phyloP scores from a whole-genome alignment of 1,140 invertebrate species.

The Cherax destructor region DNA sequence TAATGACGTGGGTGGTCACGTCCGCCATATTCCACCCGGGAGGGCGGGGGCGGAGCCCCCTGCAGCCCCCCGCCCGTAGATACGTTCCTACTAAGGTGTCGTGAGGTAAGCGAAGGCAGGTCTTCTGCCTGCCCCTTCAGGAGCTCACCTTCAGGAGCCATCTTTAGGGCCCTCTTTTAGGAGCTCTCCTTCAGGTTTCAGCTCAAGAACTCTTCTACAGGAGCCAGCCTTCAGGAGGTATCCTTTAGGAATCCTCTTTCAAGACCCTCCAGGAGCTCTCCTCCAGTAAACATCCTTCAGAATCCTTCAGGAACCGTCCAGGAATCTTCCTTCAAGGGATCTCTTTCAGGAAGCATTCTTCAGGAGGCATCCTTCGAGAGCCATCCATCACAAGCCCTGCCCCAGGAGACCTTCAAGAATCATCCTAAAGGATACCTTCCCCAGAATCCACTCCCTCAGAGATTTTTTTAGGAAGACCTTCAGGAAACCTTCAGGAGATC shows the following conservation, averaged over 20 bases:
- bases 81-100: slow-evolving; percentile 58
- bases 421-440: background rate
- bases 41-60: slow-evolving; percentile 63
- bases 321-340: background rate
- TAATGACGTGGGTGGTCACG: slow-evolving; percentile 56
- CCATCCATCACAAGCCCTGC: background rate
- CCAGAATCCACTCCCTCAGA: background rate
- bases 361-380: background rate
- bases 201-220: background rate
- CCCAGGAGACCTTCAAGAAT: too few relatives aligned
- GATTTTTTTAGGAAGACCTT: too few relatives aligned
- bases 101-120: slow-evolving; percentile 56
- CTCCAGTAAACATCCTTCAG: background rate
- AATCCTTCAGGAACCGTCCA: background rate
- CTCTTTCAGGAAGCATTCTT: background rate
- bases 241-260: background rate
- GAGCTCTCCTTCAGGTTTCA: background rate
- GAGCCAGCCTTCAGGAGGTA: background rate
- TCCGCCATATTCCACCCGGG: slow-evolving; percentile 57
- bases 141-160: background rate
- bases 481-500: background rate
- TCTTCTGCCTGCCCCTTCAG: background rate
- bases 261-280: background rate
- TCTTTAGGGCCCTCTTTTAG: background rate
- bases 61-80: slow-evolving; percentile 55